Evolutionary conservation across 2,113 vertebrate genomes (phyloP), one percentile per base, ranked within the genome.

Genomic region (Myotis lucifugus): DNA sequence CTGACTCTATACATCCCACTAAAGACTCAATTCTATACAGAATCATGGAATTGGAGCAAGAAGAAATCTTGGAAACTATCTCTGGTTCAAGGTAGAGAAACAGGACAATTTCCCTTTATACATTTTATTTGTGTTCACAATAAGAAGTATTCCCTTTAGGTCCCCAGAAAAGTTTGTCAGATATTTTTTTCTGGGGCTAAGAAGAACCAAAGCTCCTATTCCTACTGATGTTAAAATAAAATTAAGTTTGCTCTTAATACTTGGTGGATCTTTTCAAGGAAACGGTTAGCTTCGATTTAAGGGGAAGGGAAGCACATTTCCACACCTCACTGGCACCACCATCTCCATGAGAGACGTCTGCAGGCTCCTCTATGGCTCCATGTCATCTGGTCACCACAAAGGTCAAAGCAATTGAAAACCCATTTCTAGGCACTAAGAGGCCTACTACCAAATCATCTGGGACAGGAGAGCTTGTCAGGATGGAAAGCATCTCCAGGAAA

Each of bases 391-490:
- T 67, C 76, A 32, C 50, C 90, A 66, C 48, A 93, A 54, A 88
- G 67, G 59, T 88, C 91, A 90, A 91, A n/a, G 40, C 70, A 85
- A 32, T 46, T 61, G 69, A 86, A 95, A 94, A 85, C 56, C 29
- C 85, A 79, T 88, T 86, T 82, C 83, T 46, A 82, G 70, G 67
- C 88, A 69, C 54, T 21, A 56, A 82, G 67, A 64, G 64, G 48
- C 64, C 32, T 83, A 42, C 48, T 90, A 46, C 46, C 8, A 66
- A 94, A 74, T 74, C 94, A 73, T 18, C 9, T 13, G 56, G 66
- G 17, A 81, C 23, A 85, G n/a, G n/a, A 88, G 32, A 92, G 29
- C 77, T 61, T 61, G 25, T 46, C 64, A 14, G 29, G 25, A 29
- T 54, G 3, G 6, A 67, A 37, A 78, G 25, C 10, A 34, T 48